Conservation (phyloP, 2,888 invertebrate species). For the Eudemis profundana region DNA sequence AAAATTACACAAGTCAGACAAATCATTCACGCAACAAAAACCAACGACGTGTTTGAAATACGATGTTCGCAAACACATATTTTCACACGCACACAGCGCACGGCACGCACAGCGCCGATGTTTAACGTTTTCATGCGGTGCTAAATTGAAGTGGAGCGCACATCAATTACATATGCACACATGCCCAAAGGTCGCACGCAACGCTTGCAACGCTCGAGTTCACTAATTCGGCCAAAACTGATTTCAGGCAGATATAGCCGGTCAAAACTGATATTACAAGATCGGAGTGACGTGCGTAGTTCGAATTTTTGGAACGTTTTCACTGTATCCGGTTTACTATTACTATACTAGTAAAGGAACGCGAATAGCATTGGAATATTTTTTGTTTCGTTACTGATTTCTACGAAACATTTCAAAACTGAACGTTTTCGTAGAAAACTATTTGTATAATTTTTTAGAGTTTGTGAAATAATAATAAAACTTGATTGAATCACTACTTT, state of each 20-base stretch:
- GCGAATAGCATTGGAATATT: no score
- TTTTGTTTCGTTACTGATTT: no score
- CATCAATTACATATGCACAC: constrained; percentile 73
- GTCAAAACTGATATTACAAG: constrained; percentile 53
- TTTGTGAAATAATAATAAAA: no score
- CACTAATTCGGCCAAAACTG: constrained; percentile 59
- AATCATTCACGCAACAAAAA: neutral
- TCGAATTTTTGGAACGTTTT: constrained; percentile 23
- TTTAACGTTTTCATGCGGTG: constrained; percentile 53
- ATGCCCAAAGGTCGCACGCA: constrained; percentile 64
- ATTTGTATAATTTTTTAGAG: no score
- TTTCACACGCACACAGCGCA: neutral
- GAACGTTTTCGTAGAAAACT: no score
- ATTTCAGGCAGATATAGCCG: constrained; percentile 58
- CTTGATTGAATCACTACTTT: no score
- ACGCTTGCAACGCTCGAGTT: constrained; percentile 58
- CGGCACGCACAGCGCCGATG: constrained; percentile 9
- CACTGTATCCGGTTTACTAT: neutral
- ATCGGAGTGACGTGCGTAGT: constrained; percentile 47
- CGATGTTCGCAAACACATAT: constrained; percentile 4
- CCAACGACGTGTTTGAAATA: neutral
- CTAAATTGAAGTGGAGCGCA: constrained; percentile 70
- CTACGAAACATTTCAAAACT: no score
- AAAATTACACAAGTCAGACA: neutral
- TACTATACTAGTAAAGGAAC: neutral